phyloP scores from a whole-genome alignment of 1,140 invertebrate genomes.

The Cataglyphis hispanica region DNA sequence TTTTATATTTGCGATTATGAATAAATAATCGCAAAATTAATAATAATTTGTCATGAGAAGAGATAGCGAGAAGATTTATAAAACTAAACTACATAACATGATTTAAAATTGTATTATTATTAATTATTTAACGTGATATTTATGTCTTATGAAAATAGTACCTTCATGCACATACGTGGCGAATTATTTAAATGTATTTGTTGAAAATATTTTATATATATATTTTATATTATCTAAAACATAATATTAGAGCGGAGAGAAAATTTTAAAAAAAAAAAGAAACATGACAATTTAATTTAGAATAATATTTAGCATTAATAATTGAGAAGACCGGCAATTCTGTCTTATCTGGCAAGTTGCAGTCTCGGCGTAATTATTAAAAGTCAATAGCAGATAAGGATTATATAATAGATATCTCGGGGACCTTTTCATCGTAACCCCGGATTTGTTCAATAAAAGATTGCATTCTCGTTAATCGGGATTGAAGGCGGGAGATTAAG shows the following conservation, averaged over 20 bases:
- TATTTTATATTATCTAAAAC: background rate
- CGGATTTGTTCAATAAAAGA: constrained; percentile 37
- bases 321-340: background rate
- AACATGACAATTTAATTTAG: background rate
- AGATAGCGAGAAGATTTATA: background rate
- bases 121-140: background rate
- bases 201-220: background rate
- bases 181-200: background rate
- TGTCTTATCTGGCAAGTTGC: background rate
- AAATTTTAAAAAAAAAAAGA: too few species aligned
- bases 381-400: constrained; percentile 60
- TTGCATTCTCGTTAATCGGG: constrained; percentile 65
- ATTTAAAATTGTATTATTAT: constrained; percentile 10
- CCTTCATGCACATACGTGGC: background rate
- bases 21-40: background rate
- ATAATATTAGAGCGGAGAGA: background rate
- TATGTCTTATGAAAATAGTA: background rate
- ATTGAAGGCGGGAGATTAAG: constrained; percentile 59
- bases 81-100: background rate
- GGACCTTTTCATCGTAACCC: constrained; percentile 23
- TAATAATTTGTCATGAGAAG: constrained; percentile 8
- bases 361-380: constrained; percentile 50
- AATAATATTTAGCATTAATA: background rate
- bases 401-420: constrained; percentile 40
- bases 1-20: too few species aligned